Evolutionary conservation across 2,113 vertebrate species (phyloP), one percentile per base, ranked within the genome.

Genomic region (Melanotaenia duboulayi): DNA sequence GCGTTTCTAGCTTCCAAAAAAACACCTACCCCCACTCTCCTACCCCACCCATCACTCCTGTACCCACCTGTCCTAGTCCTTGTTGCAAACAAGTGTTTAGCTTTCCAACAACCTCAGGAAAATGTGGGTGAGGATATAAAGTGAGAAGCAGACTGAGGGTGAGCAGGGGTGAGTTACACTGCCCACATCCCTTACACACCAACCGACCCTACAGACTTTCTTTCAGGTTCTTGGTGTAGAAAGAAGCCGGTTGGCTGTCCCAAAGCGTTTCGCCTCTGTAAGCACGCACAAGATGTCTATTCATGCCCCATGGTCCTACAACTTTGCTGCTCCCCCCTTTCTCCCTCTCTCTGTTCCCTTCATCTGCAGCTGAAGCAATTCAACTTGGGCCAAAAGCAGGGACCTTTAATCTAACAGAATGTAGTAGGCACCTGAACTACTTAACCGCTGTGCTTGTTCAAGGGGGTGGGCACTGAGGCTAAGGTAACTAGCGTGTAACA

Each of bases 331-430:
- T 28, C 76, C 74, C 70, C 25, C 37, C 12, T 0, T 24, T 0
- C 52, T 50, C 48, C 4, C 66, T 51, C 73, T 56, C 61, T 54
- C 75, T 52, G 11, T 71, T 80, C 76, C 74, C 85, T 84, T 81
- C 83, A 86, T 10, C 86, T 85, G 90, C 94, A 95, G 93, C 95
- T 95, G 94, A 95, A 92, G 94, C 89, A 90, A 94, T 94, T 94
- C 94, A 92, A 95, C 94, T 92, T 89, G 74, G 92, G 93, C 95
- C 94, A 93, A 91, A 83, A 93, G 94, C 94, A 92, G 92, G 91
- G 90, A 93, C 95, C 95, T 96, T 95, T 95, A 96, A 96, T 96
- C 95, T 95, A 94, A 94, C 94, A 94, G 87, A 96, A 95, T 94
- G 95, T 95, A 95, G 94, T 92, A 94, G 94, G 94, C 94, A 96